Percentiles rank a stretch among this genome's conserved stretches.
These are phyloP conservation scores for Zaprionus inermis DNA, from an alignment of 1,140 invertebrate genomes.

Conservation along the genomic window DNA sequence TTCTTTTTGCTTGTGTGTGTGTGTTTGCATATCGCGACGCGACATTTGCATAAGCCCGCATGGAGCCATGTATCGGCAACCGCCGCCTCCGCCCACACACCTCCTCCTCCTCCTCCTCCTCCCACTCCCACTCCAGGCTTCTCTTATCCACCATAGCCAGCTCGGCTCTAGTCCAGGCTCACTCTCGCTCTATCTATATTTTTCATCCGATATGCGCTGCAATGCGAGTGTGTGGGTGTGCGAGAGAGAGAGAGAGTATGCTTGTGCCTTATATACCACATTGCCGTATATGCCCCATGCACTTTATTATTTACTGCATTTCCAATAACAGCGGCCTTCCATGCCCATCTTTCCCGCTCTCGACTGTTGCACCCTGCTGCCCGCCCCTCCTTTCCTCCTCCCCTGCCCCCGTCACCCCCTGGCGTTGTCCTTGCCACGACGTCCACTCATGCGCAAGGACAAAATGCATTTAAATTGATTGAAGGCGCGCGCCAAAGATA, in stretches of 20 bases:
- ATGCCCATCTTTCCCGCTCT: neutral
- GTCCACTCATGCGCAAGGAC: slow-evolving; percentile 58
- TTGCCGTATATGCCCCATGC: slow-evolving; percentile 22
- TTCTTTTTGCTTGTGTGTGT: neutral
- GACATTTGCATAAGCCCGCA: slow-evolving; percentile 54
- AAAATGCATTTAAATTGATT: slow-evolving; percentile 59
- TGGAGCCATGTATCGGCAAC: slow-evolving; percentile 20
- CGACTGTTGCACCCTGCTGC: too few species aligned
- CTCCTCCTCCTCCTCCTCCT: neutral
- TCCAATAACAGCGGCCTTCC: slow-evolving; percentile 30
- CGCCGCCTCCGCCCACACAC: neutral
- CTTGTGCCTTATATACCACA: slow-evolving; percentile 24
- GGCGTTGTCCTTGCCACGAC: slow-evolving; percentile 34
- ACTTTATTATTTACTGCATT: slow-evolving; percentile 55
- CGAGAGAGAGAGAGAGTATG: too few species aligned
- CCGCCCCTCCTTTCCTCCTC: neutral
- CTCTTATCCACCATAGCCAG: neutral
- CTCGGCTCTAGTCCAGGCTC: neutral
- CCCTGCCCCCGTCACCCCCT: neutral
- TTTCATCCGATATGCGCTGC: slow-evolving; percentile 36
- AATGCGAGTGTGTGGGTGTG: slow-evolving; percentile 9
- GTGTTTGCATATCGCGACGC: slow-evolving; percentile 47
- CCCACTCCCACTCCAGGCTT: neutral
- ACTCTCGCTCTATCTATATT: slow-evolving; percentile 26
- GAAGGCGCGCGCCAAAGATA: slow-evolving; percentile 52